Percentiles rank a stretch among this genome's conserved stretches.
Evolutionary conservation across 2,888 invertebrate genomes (phyloP).

Genomic region (Heteropelma amictum): DNA sequence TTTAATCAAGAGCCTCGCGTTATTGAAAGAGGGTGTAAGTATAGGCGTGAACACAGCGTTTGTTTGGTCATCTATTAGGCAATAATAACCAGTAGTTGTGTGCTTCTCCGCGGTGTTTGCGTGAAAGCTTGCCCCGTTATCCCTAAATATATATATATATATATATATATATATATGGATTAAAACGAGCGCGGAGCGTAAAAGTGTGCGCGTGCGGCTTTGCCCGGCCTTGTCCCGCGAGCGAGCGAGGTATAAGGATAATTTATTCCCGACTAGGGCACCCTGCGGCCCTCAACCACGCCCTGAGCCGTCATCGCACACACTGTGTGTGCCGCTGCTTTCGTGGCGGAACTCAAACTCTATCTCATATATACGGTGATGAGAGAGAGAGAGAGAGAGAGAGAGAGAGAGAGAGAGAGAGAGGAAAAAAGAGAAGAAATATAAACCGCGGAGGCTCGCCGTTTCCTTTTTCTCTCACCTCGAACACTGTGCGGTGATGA

Average conservation of each 20-base stretch:
- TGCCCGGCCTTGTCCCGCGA: slow-evolving; percentile 59
- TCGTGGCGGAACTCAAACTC: slow-evolving; percentile 24
- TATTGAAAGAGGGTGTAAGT: slow-evolving; percentile 61
- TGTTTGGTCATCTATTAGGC: slow-evolving; percentile 74
- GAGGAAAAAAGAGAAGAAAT: not conserved
- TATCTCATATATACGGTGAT: not conserved
- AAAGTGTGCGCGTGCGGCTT: slow-evolving; percentile 21
- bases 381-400: not conserved
- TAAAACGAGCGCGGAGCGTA: too few species aligned
- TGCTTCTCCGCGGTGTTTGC: not conserved
- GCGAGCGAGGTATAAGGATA: slow-evolving; percentile 67
- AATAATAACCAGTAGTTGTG: slow-evolving; percentile 70
- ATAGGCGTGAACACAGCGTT: slow-evolving; percentile 72
- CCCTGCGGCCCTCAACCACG: slow-evolving; percentile 75
- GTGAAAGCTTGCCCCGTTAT: slow-evolving; percentile 10
- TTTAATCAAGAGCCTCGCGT: slow-evolving; percentile 69
- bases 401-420: not conserved
- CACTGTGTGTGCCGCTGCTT: slow-evolving; percentile 43
- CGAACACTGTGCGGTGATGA: slow-evolving; percentile 57
- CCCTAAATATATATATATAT: not conserved
- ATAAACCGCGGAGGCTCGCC: slow-evolving; percentile 16
- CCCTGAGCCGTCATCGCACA: slow-evolving; percentile 70
- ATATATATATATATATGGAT: too few species aligned
- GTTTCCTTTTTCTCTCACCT: slow-evolving; percentile 21
- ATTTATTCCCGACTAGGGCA: slow-evolving; percentile 74